A percentile compares a stretch with the other conserved stretches of the same genome.
These are phyloP conservation scores for Cyprichromis sp. DNA, from an alignment of 2,113 vertebrate genomes.

Conservation along the genomic window DNA sequence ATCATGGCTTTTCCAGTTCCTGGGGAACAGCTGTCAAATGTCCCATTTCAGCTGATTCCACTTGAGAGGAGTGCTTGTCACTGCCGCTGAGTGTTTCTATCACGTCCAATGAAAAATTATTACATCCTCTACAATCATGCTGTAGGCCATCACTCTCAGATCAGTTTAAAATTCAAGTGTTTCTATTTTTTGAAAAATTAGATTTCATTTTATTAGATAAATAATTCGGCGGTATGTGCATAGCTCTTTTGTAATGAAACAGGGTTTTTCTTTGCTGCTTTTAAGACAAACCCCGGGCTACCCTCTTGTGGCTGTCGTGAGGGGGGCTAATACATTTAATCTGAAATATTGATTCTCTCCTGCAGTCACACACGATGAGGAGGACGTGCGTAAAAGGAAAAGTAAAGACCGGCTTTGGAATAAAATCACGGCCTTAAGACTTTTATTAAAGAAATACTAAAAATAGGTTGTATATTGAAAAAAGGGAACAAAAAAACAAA, in stretches of 20 bases:
- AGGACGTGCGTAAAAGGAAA: not conserved
- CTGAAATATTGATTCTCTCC: slow-evolving; percentile 1
- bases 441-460: not conserved
- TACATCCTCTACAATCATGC: not conserved
- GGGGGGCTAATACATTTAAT: not conserved
- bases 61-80: not conserved
- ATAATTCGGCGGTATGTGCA: not conserved
- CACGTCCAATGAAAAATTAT: not conserved
- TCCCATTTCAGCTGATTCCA: slow-evolving; percentile 4
- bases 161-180: not conserved
- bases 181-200: not conserved
- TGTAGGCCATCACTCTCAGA: not conserved
- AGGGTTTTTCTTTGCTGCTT: not conserved
- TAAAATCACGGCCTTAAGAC: not conserved
- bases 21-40: slow-evolving; percentile 31
- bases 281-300: not conserved
- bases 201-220: not conserved
- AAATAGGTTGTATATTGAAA: not conserved
- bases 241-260: not conserved
- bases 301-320: not conserved
- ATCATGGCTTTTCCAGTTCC: slow-evolving; percentile 21
- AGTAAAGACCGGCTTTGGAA: not conserved
- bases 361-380: not conserved
- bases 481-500: fast-evolving
- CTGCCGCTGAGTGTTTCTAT: not conserved